Percentiles rank a stretch among this genome's conserved stretches.
Conservation (phyloP, 2,888 invertebrate genomes). For the Cataglyphis cursor region DNA sequence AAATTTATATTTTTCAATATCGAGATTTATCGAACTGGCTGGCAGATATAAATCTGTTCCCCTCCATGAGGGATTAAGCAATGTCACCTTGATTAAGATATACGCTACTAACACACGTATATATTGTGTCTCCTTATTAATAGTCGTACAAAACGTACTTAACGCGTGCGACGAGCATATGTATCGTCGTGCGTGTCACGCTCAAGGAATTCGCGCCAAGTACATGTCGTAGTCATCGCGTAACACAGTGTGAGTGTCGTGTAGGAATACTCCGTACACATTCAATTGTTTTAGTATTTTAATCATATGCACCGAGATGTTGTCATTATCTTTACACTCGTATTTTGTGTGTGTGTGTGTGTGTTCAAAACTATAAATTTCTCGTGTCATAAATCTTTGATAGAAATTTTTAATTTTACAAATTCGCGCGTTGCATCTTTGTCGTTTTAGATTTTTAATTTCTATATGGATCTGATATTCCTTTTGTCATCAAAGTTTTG, state of each 20-base stretch:
- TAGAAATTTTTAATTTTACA: background rate
- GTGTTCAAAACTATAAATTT: background rate
- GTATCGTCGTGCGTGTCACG: conserved; percentile 61
- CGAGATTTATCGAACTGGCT: background rate
- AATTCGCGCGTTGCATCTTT: background rate
- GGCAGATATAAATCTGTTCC: background rate
- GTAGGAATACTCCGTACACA: conserved; percentile 48
- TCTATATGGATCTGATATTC: background rate
- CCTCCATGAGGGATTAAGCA: background rate
- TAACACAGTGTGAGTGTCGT: conserved; percentile 62
- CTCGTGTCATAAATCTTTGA: background rate
- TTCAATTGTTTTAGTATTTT: conserved; percentile 60
- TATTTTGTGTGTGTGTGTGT: background rate
- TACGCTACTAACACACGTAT: conserved; percentile 8
- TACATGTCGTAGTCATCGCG: conserved; percentile 63
- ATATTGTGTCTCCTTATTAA: conserved; percentile 20
- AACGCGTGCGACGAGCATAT: conserved; percentile 13
- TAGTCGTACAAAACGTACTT: conserved; percentile 29
- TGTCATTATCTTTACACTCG: conserved; percentile 62
- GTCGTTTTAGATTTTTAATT: background rate
- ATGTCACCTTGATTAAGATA: background rate
- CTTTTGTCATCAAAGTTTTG: background rate
- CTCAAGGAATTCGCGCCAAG: conserved; percentile 61
- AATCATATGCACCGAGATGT: conserved; percentile 69
- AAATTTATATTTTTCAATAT: background rate